A percentile compares a stretch with the other conserved stretches of the same genome.
These are phyloP conservation scores for Drosophila ananassae DNA, from an alignment of 1,140 invertebrate genomes.

Conservation along the genomic window DNA sequence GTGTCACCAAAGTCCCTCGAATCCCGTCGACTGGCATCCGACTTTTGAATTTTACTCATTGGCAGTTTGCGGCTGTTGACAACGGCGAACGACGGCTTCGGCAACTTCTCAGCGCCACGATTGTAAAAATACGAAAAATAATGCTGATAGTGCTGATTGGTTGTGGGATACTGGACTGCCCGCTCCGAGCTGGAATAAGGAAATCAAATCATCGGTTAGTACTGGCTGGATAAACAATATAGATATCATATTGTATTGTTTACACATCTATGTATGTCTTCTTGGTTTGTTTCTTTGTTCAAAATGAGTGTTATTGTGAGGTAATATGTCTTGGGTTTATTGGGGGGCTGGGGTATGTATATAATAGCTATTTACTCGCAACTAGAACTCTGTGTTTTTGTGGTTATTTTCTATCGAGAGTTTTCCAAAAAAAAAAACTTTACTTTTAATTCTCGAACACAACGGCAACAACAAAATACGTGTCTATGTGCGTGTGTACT, in stretches of 20 bases:
- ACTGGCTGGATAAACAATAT: neutral
- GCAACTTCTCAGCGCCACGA: constrained; percentile 45
- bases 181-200: constrained; percentile 45
- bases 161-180: constrained; percentile 39
- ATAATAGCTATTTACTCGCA: constrained; percentile 17
- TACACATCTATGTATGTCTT: constrained; percentile 37
- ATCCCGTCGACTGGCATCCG: constrained; percentile 18
- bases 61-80: constrained; percentile 46
- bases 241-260: constrained; percentile 1
- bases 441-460: constrained; percentile 25
- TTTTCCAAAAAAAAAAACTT: constrained; percentile 4
- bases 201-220: constrained; percentile 1
- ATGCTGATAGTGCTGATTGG: constrained; percentile 72
- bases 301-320: constrained; percentile 27
- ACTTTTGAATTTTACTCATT: constrained; percentile 66
- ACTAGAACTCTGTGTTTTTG: constrained; percentile 35
- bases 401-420: constrained; percentile 10
- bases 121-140: constrained; percentile 81
- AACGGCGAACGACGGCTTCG: constrained; percentile 31
- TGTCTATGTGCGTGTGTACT: constrained; percentile 33
- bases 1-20: constrained; percentile 7
- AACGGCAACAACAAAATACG: constrained; percentile 39
- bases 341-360: neutral
- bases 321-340: constrained; percentile 2
- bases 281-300: constrained; percentile 15